Conservation (phyloP, 2,113 vertebrate species). For the Heterotilapia buettikoferi region DNA sequence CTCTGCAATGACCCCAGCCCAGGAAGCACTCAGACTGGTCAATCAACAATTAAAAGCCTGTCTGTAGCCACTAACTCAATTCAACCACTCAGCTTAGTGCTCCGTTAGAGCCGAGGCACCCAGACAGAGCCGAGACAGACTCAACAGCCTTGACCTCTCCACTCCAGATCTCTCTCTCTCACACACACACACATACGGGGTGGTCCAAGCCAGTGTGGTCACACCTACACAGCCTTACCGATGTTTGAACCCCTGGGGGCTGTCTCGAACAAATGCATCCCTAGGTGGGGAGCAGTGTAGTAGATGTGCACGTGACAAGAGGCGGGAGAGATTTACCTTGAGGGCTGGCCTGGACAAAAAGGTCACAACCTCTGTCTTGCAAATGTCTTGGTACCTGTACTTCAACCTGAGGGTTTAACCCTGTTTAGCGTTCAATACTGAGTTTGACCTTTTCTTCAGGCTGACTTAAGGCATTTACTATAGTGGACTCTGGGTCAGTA, state of each 20-base stretch:
- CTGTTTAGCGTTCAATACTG: slow-evolving; percentile 43
- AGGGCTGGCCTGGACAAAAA: slow-evolving; percentile 27
- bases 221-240: slow-evolving; percentile 14
- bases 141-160: slow-evolving; percentile 37
- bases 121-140: slow-evolving; percentile 64
- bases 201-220: slow-evolving; percentile 8
- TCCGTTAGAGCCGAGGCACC: slow-evolving; percentile 35
- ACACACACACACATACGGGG: not conserved
- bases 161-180: not conserved
- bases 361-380: slow-evolving; percentile 48
- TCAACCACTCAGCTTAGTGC: slow-evolving; percentile 61
- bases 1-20: slow-evolving; percentile 61
- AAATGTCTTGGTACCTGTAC: slow-evolving; percentile 48
- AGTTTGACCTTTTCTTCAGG: slow-evolving; percentile 51
- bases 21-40: slow-evolving; percentile 74
- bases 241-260: slow-evolving; percentile 31
- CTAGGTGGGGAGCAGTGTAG: not conserved
- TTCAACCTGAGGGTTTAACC: slow-evolving; percentile 57
- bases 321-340: slow-evolving; percentile 8
- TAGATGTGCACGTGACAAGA: not conserved
- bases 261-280: not conserved
- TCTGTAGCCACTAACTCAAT: slow-evolving; percentile 74
- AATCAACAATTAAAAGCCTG: slow-evolving; percentile 77
- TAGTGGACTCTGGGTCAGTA: not conserved
- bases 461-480: slow-evolving; percentile 50